These are phyloP conservation scores for Stegodyphus dumicola DNA, from an alignment of 1,140 invertebrate species.

Conservation along the genomic window DNA sequence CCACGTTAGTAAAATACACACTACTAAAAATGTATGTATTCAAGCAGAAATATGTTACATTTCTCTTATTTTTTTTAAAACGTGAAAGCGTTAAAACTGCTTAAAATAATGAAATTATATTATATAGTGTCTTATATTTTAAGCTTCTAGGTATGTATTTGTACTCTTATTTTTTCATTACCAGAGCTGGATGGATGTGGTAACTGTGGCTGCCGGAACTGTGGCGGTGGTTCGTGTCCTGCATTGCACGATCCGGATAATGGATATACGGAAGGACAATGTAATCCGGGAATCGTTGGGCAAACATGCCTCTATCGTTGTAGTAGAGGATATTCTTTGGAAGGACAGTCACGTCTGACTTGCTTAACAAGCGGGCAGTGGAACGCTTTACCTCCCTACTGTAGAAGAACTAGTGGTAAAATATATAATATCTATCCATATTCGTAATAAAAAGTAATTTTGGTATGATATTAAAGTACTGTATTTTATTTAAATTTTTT, in stretches of 20 bases:
- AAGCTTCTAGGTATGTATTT: not conserved
- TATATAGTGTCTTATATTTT: no score
- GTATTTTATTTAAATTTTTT: no score
- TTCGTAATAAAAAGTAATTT: no score
- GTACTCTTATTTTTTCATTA: not conserved
- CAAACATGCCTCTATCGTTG: constrained; percentile 42
- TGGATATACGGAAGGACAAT: constrained; percentile 45
- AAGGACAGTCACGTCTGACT: constrained; percentile 5
- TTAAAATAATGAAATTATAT: no score
- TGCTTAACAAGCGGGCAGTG: constrained; percentile 54
- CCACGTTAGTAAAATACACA: no score
- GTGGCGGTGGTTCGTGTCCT: not conserved
- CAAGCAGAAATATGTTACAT: no score
- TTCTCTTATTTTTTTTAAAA: no score
- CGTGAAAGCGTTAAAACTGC: no score
- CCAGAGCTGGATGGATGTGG: constrained; percentile 16
- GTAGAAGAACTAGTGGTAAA: constrained; percentile 42
- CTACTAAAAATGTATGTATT: no score
- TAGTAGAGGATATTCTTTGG: constrained; percentile 30
- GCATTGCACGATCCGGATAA: constrained; percentile 10
- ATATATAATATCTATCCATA: not conserved
- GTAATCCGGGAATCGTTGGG: constrained; percentile 36
- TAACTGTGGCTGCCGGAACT: constrained; percentile 5
- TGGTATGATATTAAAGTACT: no score
- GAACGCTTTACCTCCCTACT: constrained; percentile 27